Percentiles rank a stretch among this genome's conserved stretches.
Conservation (phyloP, 2,113 vertebrate species). For the Pogona vitticeps region DNA sequence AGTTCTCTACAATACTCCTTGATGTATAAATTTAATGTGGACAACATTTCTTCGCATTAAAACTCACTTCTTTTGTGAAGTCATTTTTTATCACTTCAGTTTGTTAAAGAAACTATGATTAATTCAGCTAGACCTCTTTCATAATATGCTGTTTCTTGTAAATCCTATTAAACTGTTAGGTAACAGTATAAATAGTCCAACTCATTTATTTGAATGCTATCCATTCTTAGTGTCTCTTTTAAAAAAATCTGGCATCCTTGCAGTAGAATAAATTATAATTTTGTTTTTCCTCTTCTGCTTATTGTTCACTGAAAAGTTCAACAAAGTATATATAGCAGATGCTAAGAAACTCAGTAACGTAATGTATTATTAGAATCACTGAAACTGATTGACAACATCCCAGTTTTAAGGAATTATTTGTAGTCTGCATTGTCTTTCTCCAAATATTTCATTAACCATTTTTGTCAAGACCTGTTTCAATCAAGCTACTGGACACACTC, state of each 20-base stretch:
- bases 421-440: background rate
- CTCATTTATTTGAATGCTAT: conserved; percentile 43
- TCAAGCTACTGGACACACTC: background rate
- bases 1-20: conserved; percentile 9
- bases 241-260: conserved; percentile 46
- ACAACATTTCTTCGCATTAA: background rate
- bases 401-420: conserved; percentile 56
- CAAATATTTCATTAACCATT: background rate
- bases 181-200: conserved; percentile 30
- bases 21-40: conserved; percentile 8
- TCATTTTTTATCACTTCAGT: conserved; percentile 20
- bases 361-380: background rate
- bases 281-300: conserved; percentile 49
- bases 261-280: conserved; percentile 54
- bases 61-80: conserved; percentile 38
- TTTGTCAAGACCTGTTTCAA: background rate
- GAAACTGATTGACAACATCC: conserved; percentile 9
- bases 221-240: conserved; percentile 36
- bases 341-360: background rate
- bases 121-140: background rate
- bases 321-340: conserved; percentile 27
- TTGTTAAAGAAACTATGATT: conserved; percentile 11
- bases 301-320: conserved; percentile 30
- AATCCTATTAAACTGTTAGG: conserved; percentile 33
- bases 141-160: conserved; percentile 38